Base-by-base conservation (phyloP, 2,888 invertebrate genomes). In the Zeuzera pyrina region DNA sequence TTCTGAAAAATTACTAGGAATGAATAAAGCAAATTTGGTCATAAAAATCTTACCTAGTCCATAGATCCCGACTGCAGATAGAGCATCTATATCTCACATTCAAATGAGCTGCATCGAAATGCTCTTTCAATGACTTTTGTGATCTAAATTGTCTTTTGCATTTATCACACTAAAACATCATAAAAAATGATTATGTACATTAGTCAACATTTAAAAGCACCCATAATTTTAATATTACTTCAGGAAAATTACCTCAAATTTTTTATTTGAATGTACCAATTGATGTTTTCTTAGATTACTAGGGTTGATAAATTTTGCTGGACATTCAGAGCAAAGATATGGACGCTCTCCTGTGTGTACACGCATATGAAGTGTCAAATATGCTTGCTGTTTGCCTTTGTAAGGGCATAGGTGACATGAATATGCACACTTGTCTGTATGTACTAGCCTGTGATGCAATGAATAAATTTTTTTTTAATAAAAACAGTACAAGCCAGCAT, bases 51-150 rank as follows among this genome's bases (percentile, higher is more conserved):
- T 12, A 16, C 30, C 12, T 16, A 12, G 16, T 21, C 21, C 30
- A 30, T 19, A 50, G 24, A 36, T 49, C 43, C 13, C 35, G 35
- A 3, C 49, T 41, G 31, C 51, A 52, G 24, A 49, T 42, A 6
- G 44, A 37, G 33, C 51, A 49, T n/a, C 47, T 30, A 26, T 49
- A 49, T 35, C 48, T 40, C 30, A 52, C 42, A 34, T 52, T 48
- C 13, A 48, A 36, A 40, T 52, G 51, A 8, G 43, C 47, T n/a
- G 51, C 45, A 16, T 52, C 48, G 33, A 38, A 48, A 37, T 52
- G 51, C 27, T 45, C 47, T 33, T 47, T 38, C 16, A 49, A 30
- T 4, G 37, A 21, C 35, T 42, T 48, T 28, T 41, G 25, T 26
- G 39, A 36, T 3, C 49, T 44, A 21, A 52, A 52, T 19, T 33